Base-by-base conservation (phyloP, 2,888 invertebrate genomes). In the Leptinotarsa peninsularis region DNA sequence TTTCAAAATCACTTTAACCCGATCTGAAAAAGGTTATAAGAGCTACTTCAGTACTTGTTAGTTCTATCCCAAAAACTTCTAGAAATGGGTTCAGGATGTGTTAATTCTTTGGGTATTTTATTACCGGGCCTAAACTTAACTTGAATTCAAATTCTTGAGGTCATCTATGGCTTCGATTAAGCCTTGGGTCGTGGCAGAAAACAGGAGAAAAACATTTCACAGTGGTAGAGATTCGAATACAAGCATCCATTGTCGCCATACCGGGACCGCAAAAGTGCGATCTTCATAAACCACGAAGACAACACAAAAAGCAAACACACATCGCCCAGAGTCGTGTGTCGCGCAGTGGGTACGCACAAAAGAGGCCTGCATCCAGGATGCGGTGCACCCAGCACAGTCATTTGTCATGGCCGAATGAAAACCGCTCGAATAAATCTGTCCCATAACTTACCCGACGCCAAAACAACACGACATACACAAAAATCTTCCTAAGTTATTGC, bases 401-500 rank as follows among this genome's bases (percentile, higher is more conserved):
- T 86, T 85, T 85, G 86, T 86, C 85, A 86, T 85, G 80, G 81
- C 66, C 82, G 83, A 84, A 84, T 84, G 85, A 84, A 85, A 85
- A 84, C 83, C 84, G 81, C 83, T 82, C 84, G 83, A 84, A 87
- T 87, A 86, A 87, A 87, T 86, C 85, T 86, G 87, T 86, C 86
- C 83, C 86, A 87, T 87, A 87, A 86, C 83, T 87, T 87, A 87
- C 85, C 75, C 78, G 79, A 85, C 85, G 86, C 86, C 87, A 87
- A 87, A 87, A 87, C 87, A 87, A 87, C 86, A 85, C 85, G 87
- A 86, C 86, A 85, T 83, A 82, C 84, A 84, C 84, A 86, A 87
- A 87, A 86, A 86, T 87, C 84, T 81, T 75, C 82, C 82, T 86
- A 87, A 87, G 84, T 87, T 87, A 87, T 87, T 84, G 86, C 87